Percentiles rank a stretch among this genome's conserved stretches.
Evolutionary conservation across 2,113 vertebrate species (phyloP).

Genomic region (Microtus richardsoni): DNA sequence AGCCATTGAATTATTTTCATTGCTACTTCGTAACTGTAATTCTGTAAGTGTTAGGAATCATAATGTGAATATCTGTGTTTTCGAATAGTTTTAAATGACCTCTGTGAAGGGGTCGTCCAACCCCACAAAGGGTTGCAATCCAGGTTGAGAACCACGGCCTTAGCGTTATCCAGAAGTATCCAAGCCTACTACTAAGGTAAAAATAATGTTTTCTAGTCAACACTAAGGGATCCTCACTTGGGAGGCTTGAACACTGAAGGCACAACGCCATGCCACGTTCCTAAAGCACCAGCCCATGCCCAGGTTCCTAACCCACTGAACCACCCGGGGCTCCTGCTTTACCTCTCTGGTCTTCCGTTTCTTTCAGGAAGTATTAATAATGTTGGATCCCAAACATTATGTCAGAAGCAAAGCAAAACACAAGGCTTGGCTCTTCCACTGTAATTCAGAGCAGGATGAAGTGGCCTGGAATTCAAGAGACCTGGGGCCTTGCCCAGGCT

Average conservation of each 20-base stretch:
- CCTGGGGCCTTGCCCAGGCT: constrained; percentile 25
- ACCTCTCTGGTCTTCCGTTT: not conserved
- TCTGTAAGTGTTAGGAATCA: not conserved
- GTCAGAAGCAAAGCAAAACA: constrained; percentile 2
- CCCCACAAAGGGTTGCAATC: not conserved
- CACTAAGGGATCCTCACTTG: rapidly evolving
- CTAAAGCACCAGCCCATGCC: too few relatives aligned
- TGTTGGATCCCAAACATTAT: not conserved
- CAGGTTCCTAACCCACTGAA: not conserved
- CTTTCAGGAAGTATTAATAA: not conserved
- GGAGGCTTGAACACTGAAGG: not conserved
- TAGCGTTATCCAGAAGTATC: not conserved
- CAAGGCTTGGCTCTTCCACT: not conserved
- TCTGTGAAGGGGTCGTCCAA: not conserved
- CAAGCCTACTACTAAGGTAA: not conserved
- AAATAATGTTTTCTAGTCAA: not conserved
- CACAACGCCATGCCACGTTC: too few relatives aligned
- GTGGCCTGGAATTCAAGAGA: constrained; percentile 6
- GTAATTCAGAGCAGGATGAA: not conserved
- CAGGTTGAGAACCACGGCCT: not conserved
- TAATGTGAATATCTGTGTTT: not conserved
- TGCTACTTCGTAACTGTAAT: not conserved
- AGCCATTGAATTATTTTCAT: not conserved
- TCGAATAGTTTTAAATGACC: not conserved
- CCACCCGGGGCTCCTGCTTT: not conserved